A percentile compares a stretch with the other conserved stretches of the same genome.
phyloP scores from a whole-genome alignment of 1,140 invertebrate genomes.

The Cydia amplana region DNA sequence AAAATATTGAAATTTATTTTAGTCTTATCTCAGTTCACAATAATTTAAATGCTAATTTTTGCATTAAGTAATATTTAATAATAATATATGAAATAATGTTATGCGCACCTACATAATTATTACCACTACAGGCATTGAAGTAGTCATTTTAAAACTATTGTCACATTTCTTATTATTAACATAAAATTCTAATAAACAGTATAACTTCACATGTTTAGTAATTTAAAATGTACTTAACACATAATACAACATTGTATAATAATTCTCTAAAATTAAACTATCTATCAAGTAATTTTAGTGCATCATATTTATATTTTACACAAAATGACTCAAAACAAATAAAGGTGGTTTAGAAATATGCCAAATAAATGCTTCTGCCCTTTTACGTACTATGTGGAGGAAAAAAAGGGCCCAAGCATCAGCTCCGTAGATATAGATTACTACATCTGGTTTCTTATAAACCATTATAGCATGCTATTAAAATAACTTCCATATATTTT shows the following conservation, averaged over 20 bases:
- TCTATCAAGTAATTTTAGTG: constrained; percentile 31
- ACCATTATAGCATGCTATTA: too few species aligned
- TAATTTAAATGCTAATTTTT: not conserved
- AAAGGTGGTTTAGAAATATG: not conserved
- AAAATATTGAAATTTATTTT: not conserved
- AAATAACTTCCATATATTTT: too few species aligned
- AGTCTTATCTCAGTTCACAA: not conserved
- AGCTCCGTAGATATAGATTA: too few species aligned
- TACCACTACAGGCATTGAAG: not conserved
- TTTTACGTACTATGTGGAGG: not conserved
- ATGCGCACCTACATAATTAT: constrained; percentile 17
- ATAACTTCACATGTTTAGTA: constrained; percentile 37
- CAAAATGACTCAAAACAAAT: not conserved
- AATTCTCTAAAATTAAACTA: constrained; percentile 37
- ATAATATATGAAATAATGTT: not conserved
- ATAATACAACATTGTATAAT: constrained; percentile 38
- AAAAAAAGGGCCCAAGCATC: not conserved
- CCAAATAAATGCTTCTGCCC: too few species aligned
- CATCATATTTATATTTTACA: constrained; percentile 35
- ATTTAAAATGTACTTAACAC: constrained; percentile 39
- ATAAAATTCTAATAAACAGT: constrained; percentile 24
- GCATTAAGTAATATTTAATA: not conserved
- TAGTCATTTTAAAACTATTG: constrained; percentile 44
- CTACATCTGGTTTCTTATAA: too few species aligned
- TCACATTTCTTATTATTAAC: constrained; percentile 42